Evolutionary conservation across 2,113 vertebrate genomes (phyloP).

Genomic region (Platysternon megacephalum): DNA sequence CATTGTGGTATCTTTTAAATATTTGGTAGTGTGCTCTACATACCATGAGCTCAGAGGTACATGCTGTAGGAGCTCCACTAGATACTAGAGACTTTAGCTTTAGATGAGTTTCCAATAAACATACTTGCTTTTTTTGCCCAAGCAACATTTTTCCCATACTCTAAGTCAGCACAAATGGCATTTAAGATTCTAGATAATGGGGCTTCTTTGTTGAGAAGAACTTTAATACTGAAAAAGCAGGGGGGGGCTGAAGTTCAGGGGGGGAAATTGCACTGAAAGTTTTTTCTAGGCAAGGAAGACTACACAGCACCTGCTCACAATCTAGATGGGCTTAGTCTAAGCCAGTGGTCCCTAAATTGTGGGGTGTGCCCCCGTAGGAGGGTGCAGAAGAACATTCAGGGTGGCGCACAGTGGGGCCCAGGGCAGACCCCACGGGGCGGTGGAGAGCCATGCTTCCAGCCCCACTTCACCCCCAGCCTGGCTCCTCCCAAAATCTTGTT

Average conservation of each 20-base stretch:
- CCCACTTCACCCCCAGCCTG: too few species aligned
- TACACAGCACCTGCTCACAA: neutral
- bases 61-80: neutral
- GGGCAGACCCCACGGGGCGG: too few species aligned
- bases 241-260: neutral
- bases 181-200: neutral
- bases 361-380: accelerated
- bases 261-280: neutral
- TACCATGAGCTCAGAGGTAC: neutral
- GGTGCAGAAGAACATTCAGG: neutral
- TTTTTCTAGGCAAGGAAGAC: neutral
- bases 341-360: neutral
- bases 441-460: too few species aligned
- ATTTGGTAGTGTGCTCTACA: neutral
- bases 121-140: neutral
- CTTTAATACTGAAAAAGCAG: neutral
- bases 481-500: too few species aligned
- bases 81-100: neutral
- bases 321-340: neutral
- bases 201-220: neutral
- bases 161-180: neutral
- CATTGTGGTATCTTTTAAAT: neutral
- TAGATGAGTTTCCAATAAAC: neutral
- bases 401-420: too few species aligned
- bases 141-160: neutral